Conservation (phyloP, 1,140 invertebrate species). For the Idris sp. region DNA sequence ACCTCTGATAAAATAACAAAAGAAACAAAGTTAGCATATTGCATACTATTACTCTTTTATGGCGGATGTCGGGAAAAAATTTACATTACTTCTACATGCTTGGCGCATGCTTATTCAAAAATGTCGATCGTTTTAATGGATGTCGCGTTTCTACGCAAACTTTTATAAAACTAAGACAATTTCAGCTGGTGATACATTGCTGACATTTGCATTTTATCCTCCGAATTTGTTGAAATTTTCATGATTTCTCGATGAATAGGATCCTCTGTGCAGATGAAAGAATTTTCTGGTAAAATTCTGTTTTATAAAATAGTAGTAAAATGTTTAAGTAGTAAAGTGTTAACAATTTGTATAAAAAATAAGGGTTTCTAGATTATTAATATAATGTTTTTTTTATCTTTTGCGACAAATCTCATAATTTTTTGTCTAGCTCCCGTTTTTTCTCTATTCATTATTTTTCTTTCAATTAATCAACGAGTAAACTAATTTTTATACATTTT, state of each 20-base stretch:
- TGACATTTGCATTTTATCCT: slow-evolving; percentile 18
- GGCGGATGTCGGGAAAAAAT: slow-evolving; percentile 15
- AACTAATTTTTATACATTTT: too few relatives aligned
- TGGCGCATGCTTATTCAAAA: slow-evolving; percentile 17
- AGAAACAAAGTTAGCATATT: slow-evolving; percentile 9
- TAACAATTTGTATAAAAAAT: too few relatives aligned
- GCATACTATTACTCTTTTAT: slow-evolving; percentile 43
- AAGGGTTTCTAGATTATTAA: too few relatives aligned
- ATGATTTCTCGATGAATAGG: slow-evolving; percentile 1
- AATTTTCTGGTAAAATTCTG: too few relatives aligned
- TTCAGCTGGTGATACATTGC: neutral
- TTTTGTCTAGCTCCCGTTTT: too few relatives aligned
- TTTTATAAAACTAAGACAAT: slow-evolving; percentile 14
- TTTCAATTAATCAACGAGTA: too few relatives aligned
- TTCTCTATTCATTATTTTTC: too few relatives aligned
- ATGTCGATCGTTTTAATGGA: slow-evolving; percentile 19
- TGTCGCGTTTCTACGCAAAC: slow-evolving; percentile 14
- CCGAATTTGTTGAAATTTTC: neutral
- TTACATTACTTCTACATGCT: slow-evolving; percentile 39
- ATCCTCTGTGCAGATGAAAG: too few relatives aligned
- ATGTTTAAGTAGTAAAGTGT: too few relatives aligned
- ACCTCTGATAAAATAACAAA: neutral
- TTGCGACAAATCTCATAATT: too few relatives aligned
- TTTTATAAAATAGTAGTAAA: too few relatives aligned
- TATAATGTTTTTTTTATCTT: too few relatives aligned